Conservation (phyloP, 2,797 vertebrate species). For the Pelobates cultripes region DNA sequence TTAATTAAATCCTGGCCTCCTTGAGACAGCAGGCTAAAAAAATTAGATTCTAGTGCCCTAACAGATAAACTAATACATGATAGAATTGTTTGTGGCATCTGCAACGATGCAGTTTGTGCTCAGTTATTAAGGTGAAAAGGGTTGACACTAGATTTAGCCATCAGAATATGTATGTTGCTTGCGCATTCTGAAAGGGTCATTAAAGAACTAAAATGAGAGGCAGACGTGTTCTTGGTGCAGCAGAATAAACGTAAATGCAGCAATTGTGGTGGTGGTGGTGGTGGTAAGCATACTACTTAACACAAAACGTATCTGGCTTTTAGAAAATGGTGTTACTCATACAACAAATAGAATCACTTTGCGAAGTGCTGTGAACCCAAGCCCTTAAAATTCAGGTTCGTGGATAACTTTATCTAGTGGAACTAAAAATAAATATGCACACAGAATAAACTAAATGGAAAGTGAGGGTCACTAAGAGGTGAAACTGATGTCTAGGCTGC, state of each 20-base stretch:
- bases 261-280: not conserved
- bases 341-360: slow-evolving; percentile 6
- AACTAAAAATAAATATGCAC: not conserved
- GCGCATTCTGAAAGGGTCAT: not conserved
- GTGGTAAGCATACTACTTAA: not conserved
- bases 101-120: slow-evolving; percentile 5
- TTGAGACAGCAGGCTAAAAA: not conserved
- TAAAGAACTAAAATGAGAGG: not conserved
- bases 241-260: not conserved
- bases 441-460: not conserved
- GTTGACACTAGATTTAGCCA: not conserved
- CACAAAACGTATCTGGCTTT: not conserved
- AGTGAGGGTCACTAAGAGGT: not conserved
- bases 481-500: too few relatives aligned
- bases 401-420: not conserved
- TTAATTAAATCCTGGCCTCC: not conserved
- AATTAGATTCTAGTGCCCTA: not conserved
- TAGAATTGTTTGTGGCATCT: not conserved
- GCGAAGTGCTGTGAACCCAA: not conserved
- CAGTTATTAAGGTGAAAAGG: not conserved
- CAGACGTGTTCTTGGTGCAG: not conserved
- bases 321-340: not conserved
- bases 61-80: not conserved
- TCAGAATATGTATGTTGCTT: not conserved
- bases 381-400: not conserved